Percentiles rank a stretch among this genome's conserved stretches.
phyloP scores from a whole-genome alignment of 2,797 vertebrate genomes.

The Tragopan temminckii region DNA sequence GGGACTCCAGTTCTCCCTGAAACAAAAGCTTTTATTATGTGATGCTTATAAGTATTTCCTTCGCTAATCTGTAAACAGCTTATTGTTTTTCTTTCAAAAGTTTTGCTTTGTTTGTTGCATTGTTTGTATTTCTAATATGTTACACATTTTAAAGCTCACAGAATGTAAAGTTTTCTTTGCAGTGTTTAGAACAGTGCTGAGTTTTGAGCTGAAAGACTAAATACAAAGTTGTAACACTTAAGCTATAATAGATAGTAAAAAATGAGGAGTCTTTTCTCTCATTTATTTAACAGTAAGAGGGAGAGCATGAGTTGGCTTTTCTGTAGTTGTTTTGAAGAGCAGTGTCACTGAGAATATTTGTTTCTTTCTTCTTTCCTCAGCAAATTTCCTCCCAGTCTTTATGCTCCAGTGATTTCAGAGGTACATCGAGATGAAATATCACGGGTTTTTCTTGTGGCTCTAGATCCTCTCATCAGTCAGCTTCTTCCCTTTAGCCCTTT shows the following conservation, averaged over 20 bases:
- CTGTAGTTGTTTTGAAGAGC: background rate
- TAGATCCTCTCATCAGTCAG: constrained; percentile 89
- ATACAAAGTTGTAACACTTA: background rate
- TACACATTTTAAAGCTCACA: background rate
- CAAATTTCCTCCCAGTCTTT: constrained; percentile 90
- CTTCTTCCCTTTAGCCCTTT: constrained; percentile 88
- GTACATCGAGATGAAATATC: constrained; percentile 87
- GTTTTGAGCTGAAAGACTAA: background rate
- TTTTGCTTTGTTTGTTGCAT: background rate
- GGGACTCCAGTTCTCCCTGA: background rate
- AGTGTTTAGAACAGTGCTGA: background rate
- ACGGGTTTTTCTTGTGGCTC: constrained; percentile 84
- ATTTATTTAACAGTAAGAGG: background rate
- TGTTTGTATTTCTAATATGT: background rate
- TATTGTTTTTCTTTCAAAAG: background rate
- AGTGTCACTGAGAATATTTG: background rate
- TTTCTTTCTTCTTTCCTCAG: constrained; percentile 68
- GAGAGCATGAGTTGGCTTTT: background rate
- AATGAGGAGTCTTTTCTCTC: background rate
- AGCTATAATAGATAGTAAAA: background rate
- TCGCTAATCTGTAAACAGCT: background rate
- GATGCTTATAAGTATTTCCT: background rate
- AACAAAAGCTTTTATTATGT: background rate
- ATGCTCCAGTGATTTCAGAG: constrained; percentile 78
- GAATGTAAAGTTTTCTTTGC: background rate